phyloP scores from a whole-genome alignment of 1,140 invertebrate species.

The Sinella curviseta region DNA sequence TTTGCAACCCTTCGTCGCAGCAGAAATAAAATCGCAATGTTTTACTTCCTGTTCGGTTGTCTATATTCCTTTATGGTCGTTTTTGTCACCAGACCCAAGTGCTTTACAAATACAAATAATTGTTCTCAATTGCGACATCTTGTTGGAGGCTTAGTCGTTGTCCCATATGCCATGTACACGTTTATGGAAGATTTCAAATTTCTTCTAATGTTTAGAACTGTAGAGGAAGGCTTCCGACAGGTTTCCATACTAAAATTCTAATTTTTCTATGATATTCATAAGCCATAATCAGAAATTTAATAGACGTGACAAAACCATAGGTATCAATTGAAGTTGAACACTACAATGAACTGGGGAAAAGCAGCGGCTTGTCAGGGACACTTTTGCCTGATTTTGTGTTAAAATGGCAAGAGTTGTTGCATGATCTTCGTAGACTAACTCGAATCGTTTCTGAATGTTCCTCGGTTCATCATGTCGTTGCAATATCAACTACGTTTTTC shows the following conservation, averaged over 20 bases:
- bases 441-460: neutral
- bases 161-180: neutral
- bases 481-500: neutral
- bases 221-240: neutral
- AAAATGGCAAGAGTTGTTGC: neutral
- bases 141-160: neutral
- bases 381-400: neutral
- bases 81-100: neutral
- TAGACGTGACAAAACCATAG: too few relatives aligned
- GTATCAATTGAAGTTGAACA: neutral
- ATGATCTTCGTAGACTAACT: neutral
- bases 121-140: neutral
- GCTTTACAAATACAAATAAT: neutral
- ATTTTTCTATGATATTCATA: too few relatives aligned
- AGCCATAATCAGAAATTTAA: too few relatives aligned
- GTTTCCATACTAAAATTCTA: neutral
- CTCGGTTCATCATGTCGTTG: neutral
- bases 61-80: too few relatives aligned
- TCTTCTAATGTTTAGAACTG: neutral
- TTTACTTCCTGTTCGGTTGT: too few relatives aligned
- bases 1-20: neutral
- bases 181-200: neutral
- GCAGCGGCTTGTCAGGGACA: too few relatives aligned
- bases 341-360: neutral
- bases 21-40: neutral